Evolutionary conservation across 2,888 invertebrate species (phyloP).

Genomic region (Horisme vitalbata): DNA sequence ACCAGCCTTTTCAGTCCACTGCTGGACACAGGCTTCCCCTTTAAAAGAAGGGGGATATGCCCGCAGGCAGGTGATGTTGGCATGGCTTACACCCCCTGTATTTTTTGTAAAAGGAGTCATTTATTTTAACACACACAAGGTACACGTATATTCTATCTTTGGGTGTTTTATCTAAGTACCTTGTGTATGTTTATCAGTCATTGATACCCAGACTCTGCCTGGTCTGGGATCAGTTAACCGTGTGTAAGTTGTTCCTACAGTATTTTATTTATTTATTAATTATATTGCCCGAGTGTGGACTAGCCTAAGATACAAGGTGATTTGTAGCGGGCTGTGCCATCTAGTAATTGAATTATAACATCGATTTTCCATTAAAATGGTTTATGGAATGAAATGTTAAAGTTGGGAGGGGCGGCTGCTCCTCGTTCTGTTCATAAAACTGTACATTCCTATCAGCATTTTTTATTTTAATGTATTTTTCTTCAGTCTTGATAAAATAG

Average conservation of each 20-base stretch:
- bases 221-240: no score
- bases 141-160: no score
- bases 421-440: slow-evolving; percentile 42
- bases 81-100: no score
- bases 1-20: no score
- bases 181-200: no score
- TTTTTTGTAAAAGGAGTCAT: no score
- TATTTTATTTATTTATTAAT: neutral
- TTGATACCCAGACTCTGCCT: no score
- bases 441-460: slow-evolving; percentile 8
- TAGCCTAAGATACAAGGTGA: slow-evolving; percentile 44
- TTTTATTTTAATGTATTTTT: neutral
- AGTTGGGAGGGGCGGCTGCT: slow-evolving; percentile 65
- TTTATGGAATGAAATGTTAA: slow-evolving; percentile 79
- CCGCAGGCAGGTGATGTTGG: no score
- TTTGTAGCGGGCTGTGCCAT: slow-evolving; percentile 66
- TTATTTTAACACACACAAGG: no score
- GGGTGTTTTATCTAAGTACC: no score
- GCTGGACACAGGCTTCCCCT: no score
- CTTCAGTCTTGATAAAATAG: neutral
- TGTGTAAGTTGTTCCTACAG: neutral
- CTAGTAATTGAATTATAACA: slow-evolving; percentile 80
- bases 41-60: no score
- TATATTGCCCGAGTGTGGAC: slow-evolving; percentile 4
- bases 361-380: slow-evolving; percentile 82